Percentiles rank a stretch among this genome's conserved stretches.
Evolutionary conservation across 2,797 vertebrate species (phyloP).

Genomic region (Pristis pectinata): DNA sequence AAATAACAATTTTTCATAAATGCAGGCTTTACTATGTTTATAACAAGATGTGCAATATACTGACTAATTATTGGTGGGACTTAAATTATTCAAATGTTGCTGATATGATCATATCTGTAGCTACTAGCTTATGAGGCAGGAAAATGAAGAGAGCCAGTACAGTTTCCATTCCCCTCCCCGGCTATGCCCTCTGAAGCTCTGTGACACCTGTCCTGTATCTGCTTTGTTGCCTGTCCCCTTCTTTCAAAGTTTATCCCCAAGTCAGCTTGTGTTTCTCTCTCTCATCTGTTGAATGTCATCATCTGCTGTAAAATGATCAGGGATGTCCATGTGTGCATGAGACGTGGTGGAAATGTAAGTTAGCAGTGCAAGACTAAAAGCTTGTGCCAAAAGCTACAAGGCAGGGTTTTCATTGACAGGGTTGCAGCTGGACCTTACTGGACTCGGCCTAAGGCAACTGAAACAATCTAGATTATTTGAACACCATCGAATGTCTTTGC

Average conservation of each 20-base stretch:
- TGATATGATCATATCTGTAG: background rate
- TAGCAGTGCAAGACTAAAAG: background rate
- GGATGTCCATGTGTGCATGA: background rate
- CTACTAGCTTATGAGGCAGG: background rate
- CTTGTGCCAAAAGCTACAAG: background rate
- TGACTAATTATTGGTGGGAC: background rate
- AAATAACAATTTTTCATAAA: background rate
- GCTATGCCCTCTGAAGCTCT: background rate
- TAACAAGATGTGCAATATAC: background rate
- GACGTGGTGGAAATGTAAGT: no score
- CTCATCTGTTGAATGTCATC: background rate
- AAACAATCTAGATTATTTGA: no score
- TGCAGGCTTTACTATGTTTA: background rate
- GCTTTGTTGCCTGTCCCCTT: background rate
- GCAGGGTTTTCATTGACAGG: background rate
- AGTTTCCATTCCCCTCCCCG: background rate
- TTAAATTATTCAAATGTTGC: background rate
- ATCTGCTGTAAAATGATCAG: background rate
- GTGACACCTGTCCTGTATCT: background rate
- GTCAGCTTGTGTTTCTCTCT: background rate
- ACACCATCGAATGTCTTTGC: no score
- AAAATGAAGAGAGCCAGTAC: background rate
- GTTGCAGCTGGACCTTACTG: background rate
- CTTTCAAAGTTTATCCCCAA: background rate
- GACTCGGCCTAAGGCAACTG: no score